Percentiles rank a stretch among this genome's conserved stretches.
phyloP scores from a whole-genome alignment of 1,140 invertebrate genomes.

The Hypsibius dujardini region DNA sequence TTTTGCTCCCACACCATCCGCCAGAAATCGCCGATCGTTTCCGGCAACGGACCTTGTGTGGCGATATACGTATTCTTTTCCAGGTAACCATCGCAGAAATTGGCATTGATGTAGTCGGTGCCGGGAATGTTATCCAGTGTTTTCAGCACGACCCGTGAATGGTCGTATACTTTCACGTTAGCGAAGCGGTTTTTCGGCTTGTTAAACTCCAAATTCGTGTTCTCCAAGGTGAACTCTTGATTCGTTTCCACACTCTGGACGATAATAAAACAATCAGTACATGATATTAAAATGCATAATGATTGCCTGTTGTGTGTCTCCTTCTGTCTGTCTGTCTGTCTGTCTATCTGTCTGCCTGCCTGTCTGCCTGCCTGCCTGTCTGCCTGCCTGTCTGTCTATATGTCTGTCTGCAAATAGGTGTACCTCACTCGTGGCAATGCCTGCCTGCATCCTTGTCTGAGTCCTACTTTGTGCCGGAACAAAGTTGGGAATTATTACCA shows the following conservation, averaged over 20 bases:
- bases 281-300: too few species aligned
- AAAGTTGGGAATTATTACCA: too few species aligned
- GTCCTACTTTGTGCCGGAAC: too few species aligned
- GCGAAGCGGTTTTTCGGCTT: slow-evolving; percentile 98
- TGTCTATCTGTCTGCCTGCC: too few species aligned
- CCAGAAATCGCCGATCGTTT: slow-evolving; percentile 95
- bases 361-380: too few species aligned
- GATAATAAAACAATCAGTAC: too few species aligned
- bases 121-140: slow-evolving; percentile 53
- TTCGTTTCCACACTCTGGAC: slow-evolving; percentile 77
- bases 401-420: too few species aligned
- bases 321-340: too few species aligned
- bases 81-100: slow-evolving; percentile 87
- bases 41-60: slow-evolving; percentile 82
- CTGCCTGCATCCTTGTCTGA: too few species aligned
- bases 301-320: too few species aligned
- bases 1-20: slow-evolving; percentile 95
- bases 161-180: slow-evolving; percentile 99
- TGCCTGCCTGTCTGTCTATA: too few species aligned
- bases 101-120: slow-evolving; percentile 96
- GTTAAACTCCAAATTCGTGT: slow-evolving; percentile 91
- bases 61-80: slow-evolving; percentile 93
- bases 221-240: slow-evolving; percentile 98
- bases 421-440: too few species aligned
- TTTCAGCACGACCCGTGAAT: slow-evolving; percentile 90